phyloP scores from a whole-genome alignment of 1,140 invertebrate genomes.

The Drosophila kohkoa region DNA sequence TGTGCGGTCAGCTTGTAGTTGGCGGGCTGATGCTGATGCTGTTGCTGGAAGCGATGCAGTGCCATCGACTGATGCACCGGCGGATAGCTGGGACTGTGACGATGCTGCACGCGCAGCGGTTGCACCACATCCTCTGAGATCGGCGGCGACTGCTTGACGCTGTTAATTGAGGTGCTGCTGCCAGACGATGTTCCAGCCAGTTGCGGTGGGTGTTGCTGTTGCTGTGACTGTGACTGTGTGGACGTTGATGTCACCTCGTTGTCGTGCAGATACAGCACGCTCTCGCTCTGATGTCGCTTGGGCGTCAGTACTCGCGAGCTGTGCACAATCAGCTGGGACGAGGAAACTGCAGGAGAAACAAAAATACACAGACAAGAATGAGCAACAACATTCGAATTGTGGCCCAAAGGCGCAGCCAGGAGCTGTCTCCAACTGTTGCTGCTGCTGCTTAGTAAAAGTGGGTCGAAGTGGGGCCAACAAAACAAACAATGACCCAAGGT shows the following conservation, averaged over 20 bases:
- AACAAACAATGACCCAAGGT: slow-evolving; percentile 61
- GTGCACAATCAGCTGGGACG: slow-evolving; percentile 90
- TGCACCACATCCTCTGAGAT: slow-evolving; percentile 57
- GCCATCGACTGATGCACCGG: slow-evolving; percentile 72
- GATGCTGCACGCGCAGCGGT: slow-evolving; percentile 66
- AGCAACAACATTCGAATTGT: slow-evolving; percentile 20
- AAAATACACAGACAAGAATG: neutral
- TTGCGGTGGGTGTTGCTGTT: slow-evolving; percentile 24
- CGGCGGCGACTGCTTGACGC: slow-evolving; percentile 32
- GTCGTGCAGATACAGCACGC: slow-evolving; percentile 89
- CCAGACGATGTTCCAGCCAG: neutral
- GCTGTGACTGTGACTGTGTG: neutral
- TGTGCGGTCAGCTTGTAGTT: slow-evolving; percentile 58
- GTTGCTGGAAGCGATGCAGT: slow-evolving; percentile 60
- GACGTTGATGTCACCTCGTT: slow-evolving; percentile 51
- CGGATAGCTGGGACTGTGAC: slow-evolving; percentile 81
- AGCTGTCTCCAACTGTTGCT: slow-evolving; percentile 12
- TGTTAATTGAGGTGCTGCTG: slow-evolving; percentile 32
- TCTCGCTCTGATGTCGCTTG: slow-evolving; percentile 92
- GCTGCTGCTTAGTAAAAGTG: slow-evolving; percentile 60
- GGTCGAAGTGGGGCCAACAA: slow-evolving; percentile 43
- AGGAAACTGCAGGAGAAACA: slow-evolving; percentile 65
- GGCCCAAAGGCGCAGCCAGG: slow-evolving; percentile 34
- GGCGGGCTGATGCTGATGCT: slow-evolving; percentile 52
- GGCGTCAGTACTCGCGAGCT: slow-evolving; percentile 92